Evolutionary conservation across 2,797 vertebrate species (phyloP), one percentile per base, ranked within the genome.

Genomic region (Thalassophryne amazonica): DNA sequence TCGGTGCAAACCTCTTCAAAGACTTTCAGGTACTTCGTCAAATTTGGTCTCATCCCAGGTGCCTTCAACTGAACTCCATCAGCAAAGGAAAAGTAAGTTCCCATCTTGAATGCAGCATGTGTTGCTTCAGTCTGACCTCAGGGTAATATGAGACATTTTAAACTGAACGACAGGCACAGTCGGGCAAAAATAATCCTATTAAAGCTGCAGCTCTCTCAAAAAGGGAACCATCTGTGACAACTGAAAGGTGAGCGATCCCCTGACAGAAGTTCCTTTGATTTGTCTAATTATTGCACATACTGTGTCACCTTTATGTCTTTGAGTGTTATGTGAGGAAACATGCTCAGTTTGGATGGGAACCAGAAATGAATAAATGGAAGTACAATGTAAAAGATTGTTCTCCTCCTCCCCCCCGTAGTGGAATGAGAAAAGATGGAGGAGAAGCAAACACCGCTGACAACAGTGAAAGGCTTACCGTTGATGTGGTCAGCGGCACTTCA

Each of bases 21-120:
- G 97, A 99, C 87, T 96, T 96, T 75, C 95, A 98, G 83, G 91
- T 93, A 76, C 90, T 99, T 50, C 86, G 94, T 73, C 90, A 92
- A 62, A 92, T 99, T 57, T 98, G 96, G 96, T 95, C 93, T 80
- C 97, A 99, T 85, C 97, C 97, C 24, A 98, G 95, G 97, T 97
- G 95, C 81, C 91, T 99, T 73, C 93, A 97, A 76, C 91, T 97
- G 78, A 92, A 87, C 81, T 89, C 92, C 53, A 90, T 91, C 73
- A 92, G 84, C 78, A 94, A 92, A 88, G 88, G 90, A 81, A 95
- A n/a, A n/a, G n/a, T n/a, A n/a, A n/a, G n/a, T n/a, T 33, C 23
- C 1, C 14, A 2, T 15, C 1, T 10, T 45, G 30, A 48, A 8
- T 2, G 13, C 8, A 21, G 16, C 34, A 36, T 65, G 29, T 56